phyloP scores from a whole-genome alignment of 2,797 vertebrate species.

The Hemitrygon akajei region DNA sequence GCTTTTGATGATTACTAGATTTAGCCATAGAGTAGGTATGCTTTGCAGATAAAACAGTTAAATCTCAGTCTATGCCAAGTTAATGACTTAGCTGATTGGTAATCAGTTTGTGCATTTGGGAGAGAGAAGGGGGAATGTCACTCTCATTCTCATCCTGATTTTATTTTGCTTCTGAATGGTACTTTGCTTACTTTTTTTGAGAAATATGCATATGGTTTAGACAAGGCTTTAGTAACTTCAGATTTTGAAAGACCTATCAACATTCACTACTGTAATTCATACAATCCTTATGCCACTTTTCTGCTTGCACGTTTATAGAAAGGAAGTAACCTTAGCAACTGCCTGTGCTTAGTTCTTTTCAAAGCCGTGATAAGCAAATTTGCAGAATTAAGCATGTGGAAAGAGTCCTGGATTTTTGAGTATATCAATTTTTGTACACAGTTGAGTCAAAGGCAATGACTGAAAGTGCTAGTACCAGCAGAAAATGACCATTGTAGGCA shows the following conservation, averaged over 20 bases:
- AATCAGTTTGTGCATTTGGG: not conserved
- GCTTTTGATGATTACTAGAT: conserved; percentile 16
- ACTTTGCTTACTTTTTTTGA: not conserved
- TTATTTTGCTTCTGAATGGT: not conserved
- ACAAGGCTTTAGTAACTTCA: not conserved
- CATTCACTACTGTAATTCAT: not conserved
- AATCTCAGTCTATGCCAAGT: not conserved
- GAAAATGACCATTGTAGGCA: too few relatives aligned
- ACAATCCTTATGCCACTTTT: not conserved
- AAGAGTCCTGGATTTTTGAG: too few relatives aligned
- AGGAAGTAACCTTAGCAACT: not conserved
- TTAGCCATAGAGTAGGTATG: not conserved
- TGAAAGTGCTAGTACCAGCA: too few relatives aligned
- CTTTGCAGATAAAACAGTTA: not conserved
- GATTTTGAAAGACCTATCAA: not conserved
- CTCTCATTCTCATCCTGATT: not conserved
- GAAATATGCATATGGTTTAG: not conserved
- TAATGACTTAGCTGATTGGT: not conserved
- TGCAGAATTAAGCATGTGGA: not conserved
- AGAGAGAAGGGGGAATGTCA: not conserved
- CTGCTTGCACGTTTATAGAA: not conserved
- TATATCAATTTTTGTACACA: too few relatives aligned
- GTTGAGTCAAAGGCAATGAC: too few relatives aligned
- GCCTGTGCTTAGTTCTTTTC: not conserved
- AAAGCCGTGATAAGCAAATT: not conserved